Evolutionary conservation across 2,888 invertebrate genomes (phyloP).

Genomic region (Dynastes tityus): DNA sequence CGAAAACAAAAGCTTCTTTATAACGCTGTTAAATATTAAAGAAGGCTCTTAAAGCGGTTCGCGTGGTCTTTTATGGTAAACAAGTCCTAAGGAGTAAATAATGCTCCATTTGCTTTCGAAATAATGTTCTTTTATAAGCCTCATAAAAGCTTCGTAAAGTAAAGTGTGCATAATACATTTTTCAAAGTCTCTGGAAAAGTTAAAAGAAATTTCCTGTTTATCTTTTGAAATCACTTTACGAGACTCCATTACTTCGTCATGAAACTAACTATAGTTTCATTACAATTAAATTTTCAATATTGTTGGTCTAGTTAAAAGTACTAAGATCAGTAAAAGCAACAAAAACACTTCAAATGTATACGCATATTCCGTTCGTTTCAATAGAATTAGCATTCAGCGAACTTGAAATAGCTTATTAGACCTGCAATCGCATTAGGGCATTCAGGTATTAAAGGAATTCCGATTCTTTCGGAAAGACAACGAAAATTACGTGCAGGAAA

Average conservation of each 20-base stretch:
- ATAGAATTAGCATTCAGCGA: not conserved
- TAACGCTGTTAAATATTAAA: conserved; percentile 7
- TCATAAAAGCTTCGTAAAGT: not conserved
- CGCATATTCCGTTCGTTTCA: not conserved
- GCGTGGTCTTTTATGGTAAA: conserved; percentile 7
- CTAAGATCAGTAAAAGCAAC: no score
- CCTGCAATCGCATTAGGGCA: conserved; percentile 31
- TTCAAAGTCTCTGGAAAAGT: not conserved
- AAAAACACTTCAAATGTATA: no score
- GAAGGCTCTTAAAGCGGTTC: conserved; percentile 9
- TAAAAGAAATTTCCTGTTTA: not conserved
- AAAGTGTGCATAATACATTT: conserved; percentile 4
- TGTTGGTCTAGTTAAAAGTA: no score
- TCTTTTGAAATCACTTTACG: no score
- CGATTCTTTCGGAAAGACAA: conserved; percentile 23
- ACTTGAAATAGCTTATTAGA: conserved; percentile 20
- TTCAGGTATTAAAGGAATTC: conserved; percentile 33
- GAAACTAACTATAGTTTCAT: no score
- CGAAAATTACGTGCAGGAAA: conserved; percentile 24
- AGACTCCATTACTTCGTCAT: not conserved
- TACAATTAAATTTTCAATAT: no score
- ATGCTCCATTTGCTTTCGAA: conserved; percentile 26
- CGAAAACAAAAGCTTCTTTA: not conserved
- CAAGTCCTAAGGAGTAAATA: conserved; percentile 1
- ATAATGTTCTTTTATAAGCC: conserved; percentile 9